Base-by-base conservation (phyloP, 2,113 vertebrate genomes). In the Misgurnus mizolepis region DNA sequence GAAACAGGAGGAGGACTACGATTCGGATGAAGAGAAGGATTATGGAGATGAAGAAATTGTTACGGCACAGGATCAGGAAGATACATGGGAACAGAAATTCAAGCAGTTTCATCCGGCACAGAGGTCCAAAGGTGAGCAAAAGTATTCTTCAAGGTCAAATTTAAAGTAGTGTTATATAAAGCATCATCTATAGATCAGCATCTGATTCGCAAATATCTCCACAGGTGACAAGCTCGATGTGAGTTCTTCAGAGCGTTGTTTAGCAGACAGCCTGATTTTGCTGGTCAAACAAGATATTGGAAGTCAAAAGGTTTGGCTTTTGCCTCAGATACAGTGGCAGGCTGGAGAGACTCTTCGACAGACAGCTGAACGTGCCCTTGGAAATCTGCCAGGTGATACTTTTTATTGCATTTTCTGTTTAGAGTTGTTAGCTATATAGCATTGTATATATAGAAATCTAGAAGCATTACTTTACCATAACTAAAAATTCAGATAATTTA, bases 61-160 rank as follows among this genome's bases (percentile, higher is more conserved):
- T 41, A 89, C 95, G 80, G 86, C 84, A 5, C 95, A 95, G 58
- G 98, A 99, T 85, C 75, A 96, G 83, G 98, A 98, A 83, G 98
- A 99, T 3, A 66, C 82, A 3, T 99, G 97, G 97, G 97, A 99
- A 6, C 96, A 98, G 90, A 95, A 91, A 7, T 82, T 96, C 2
- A 92, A 90, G 39, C 71, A 0, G 0, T 96, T 96, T 76, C 85
- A 91, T 77, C 85, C 91, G 14, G 94, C 92, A 4, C 67, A 80
- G 0, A 91, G 95, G 50, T 11, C 90, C 79, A 93, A 86, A 92
- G 97, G 97, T 98, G 72, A 77, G 8, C 14, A 9, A 18, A 11
- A 7, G 7, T 47, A 0, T 47, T 47, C 6, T 10, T 47, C 45
- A 47, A 47, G 10, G 10, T 47, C 7, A 47, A 10, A 34, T 34